Base-by-base conservation (phyloP, 2,113 vertebrate species). In the Dasypus novemcinctus region DNA sequence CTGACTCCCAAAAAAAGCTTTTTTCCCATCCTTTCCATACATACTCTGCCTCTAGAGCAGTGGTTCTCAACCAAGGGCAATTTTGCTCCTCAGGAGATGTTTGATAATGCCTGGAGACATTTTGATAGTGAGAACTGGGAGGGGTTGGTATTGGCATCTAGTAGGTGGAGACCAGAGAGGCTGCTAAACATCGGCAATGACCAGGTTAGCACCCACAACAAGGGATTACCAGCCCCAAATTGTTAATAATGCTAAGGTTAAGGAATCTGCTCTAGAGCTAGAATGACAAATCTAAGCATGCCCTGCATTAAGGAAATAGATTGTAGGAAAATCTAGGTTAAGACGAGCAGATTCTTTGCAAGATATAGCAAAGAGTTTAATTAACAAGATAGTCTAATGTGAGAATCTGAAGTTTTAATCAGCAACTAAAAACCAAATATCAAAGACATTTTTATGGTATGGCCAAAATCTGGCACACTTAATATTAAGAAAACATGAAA, bases 401-500 rank as follows among this genome's bases (percentile, higher is more conserved):
- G 20, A 63, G 38, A 85, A 54, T 86, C 64, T 92, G 72, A 71
- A 71, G 33, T 90, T 92, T 80, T 80, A 88, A 76, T 88, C 7
- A 90, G 54, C 38, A 71, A 38, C 20, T 66, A 90, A 87, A 41
- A 94, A 85, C 82, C 33, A 43, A 69, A 27, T 7, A 17, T n/a
- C 29, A 83, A 57, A 90, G 14, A 54, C 64, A 82, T 20, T 57
- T 13, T 10, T 49, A 49, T 7, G 8, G 21, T 54, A 79, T 18
- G 64, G 4, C 38, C 29, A 71, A 71, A 95, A 89, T 3, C 59
- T 38, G 31, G 80, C 36, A 54, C 7, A 52, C 43, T 69, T 59
- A 17, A 17, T 5, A 6, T 46, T 33, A 94, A 52, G 36, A 80
- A 93, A 93, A 72, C 27, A 41, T 57, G 29, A 79, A 69, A 8